A percentile compares a stretch with the other conserved stretches of the same genome.
Conservation (phyloP, 2,888 invertebrate species). For the Linnaemya tessellans region DNA sequence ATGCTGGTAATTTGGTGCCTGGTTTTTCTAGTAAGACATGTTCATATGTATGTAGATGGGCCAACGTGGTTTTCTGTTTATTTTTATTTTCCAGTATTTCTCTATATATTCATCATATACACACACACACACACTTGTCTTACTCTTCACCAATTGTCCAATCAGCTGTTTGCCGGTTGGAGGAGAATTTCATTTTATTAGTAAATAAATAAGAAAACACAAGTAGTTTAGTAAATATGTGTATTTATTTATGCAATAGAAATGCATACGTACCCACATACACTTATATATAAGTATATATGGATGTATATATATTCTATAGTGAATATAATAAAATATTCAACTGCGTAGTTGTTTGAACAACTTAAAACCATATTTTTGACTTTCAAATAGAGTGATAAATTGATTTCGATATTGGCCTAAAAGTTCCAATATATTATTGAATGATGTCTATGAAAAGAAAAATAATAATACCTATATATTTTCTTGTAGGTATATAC, state of each 20-base stretch:
- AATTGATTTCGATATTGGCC: too few relatives aligned
- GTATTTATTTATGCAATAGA: too few relatives aligned
- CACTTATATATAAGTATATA: not conserved
- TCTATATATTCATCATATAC: not conserved
- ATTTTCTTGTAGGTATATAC: not conserved
- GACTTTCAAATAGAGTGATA: too few relatives aligned
- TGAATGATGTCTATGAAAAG: too few relatives aligned
- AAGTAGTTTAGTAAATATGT: not conserved
- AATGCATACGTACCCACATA: not conserved
- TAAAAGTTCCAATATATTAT: too few relatives aligned
- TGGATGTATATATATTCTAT: not conserved
- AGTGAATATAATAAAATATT: not conserved
- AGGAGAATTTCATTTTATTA: not conserved
- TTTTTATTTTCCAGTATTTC: conserved; percentile 9
- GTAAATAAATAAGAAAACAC: not conserved
- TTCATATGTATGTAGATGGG: conserved; percentile 1
- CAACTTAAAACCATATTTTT: not conserved
- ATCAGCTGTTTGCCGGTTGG: conserved; percentile 59
- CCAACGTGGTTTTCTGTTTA: conserved; percentile 52
- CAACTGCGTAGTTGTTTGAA: not conserved
- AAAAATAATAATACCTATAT: too few relatives aligned
- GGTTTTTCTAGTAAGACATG: conserved; percentile 52
- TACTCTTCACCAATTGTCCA: conserved; percentile 1
- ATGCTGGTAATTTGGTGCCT: conserved; percentile 17
- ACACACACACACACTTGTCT: not conserved